Base-by-base conservation (phyloP, 2,797 vertebrate species). In the Threskiornis aethiopicus region DNA sequence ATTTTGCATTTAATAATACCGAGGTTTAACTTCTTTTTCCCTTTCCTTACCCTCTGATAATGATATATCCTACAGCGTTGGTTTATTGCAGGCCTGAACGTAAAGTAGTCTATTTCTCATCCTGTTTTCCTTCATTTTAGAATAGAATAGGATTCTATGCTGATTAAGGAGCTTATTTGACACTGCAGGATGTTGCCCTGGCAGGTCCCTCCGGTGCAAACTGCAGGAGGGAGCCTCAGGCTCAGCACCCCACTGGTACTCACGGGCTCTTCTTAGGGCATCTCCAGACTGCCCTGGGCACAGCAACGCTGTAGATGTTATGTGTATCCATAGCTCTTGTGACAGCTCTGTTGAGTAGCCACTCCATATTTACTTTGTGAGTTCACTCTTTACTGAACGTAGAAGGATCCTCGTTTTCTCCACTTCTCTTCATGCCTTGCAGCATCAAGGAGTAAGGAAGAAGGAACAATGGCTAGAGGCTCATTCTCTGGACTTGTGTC, bases 1-100 rank as follows among this genome's bases (percentile, higher is more conserved):
- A n/a, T 89, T 90, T 95, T 93, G 44, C 67, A 33, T 90, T 89
- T 92, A 82, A 51, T 94, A 89, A 71, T 82, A 66, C 46, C 24
- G 52, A 51, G 16, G 25, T 76, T 90, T 64, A 52, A 24, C 66
- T 95, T 58, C 42, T 42, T 84, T 89, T 82, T 49, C 41, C 35
- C 20, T 93, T 90, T 78, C 58, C 46, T 86, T 72, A 39, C 51
- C 20, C 52, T 79, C 58, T 69, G 51, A 41, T 25, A 62, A 58
- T 22, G 62, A 58, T 84, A 25, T 5, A 59, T 86, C 35, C 61
- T 49, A 24, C 51, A 35, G 14, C 9, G 35, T 10, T 75, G 75
- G 25, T 59, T 92, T 93, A 35, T 5, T 75, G 65, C 67, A 92
- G 62, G 37, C 22, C 58, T 69, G 57, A 66, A 57, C 70, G 12